Percentiles rank a stretch among this genome's conserved stretches.
Evolutionary conservation across 1,140 invertebrate species (phyloP).

Genomic region (Brachionus rubens): DNA sequence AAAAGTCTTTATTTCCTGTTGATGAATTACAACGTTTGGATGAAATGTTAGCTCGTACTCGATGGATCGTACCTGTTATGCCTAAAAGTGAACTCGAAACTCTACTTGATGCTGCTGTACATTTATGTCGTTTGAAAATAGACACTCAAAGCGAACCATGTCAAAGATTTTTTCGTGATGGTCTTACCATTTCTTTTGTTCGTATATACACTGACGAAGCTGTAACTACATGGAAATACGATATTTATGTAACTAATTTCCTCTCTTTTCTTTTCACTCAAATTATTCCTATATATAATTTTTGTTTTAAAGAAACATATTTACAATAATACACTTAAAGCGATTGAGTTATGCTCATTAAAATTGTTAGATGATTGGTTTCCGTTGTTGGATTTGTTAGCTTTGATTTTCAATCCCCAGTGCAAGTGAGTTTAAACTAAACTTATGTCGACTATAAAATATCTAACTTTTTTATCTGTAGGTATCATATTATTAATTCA

Average conservation of each 20-base stretch:
- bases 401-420: constrained; percentile 82
- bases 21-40: constrained; percentile 36
- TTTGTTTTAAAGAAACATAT: constrained; percentile 70
- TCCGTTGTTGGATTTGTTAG: constrained; percentile 82
- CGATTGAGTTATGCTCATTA: constrained; percentile 83
- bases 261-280: constrained; percentile 54
- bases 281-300: constrained; percentile 49
- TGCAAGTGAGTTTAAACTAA: not conserved
- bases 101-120: constrained; percentile 80
- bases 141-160: constrained; percentile 84
- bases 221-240: constrained; percentile 92
- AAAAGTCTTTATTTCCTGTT: not conserved
- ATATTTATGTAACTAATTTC: constrained; percentile 69
- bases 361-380: constrained; percentile 89
- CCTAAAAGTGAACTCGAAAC: constrained; percentile 91
- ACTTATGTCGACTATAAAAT: not conserved
- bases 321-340: constrained; percentile 81
- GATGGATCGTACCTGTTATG: constrained; percentile 94
- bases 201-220: constrained; percentile 97
- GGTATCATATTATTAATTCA: constrained; percentile 42
- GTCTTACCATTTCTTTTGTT: constrained; percentile 87
- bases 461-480: not conserved
- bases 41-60: constrained; percentile 80
- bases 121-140: constrained; percentile 74
- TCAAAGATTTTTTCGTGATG: constrained; percentile 90